phyloP scores from a whole-genome alignment of 1,140 invertebrate species.

The Meloidogyne hapla region DNA sequence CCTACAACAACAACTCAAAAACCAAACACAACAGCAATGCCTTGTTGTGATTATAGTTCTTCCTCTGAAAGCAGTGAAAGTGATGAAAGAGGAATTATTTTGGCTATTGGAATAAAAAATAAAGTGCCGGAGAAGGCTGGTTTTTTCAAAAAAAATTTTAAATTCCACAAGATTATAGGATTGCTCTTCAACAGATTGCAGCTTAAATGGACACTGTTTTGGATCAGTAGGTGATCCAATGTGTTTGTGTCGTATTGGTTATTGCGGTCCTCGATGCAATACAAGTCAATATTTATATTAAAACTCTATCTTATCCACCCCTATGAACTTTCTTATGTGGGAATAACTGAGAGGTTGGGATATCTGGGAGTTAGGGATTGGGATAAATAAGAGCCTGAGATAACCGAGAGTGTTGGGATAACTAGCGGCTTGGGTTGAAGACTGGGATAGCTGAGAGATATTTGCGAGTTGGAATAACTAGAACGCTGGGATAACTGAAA shows the following conservation, averaged over 20 bases:
- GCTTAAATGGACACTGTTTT: slow-evolving; percentile 21
- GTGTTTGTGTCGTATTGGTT: slow-evolving; percentile 11
- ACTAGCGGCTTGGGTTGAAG: too few species aligned
- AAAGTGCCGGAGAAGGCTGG: not conserved
- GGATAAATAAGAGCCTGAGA: too few species aligned
- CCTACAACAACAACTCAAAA: not conserved
- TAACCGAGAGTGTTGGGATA: too few species aligned
- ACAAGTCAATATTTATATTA: not conserved
- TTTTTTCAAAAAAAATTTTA: not conserved
- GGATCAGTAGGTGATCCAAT: not conserved
- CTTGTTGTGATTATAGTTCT: not conserved
- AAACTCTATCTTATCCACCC: not conserved
- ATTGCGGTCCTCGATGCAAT: slow-evolving; percentile 18
- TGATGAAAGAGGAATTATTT: not conserved
- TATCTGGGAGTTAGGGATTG: too few species aligned
- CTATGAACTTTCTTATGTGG: too few species aligned
- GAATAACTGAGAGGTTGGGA: too few species aligned
- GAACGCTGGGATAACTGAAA: too few species aligned
- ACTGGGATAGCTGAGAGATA: too few species aligned
- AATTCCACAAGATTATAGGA: not conserved
- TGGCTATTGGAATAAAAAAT: not conserved
- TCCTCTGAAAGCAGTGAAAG: not conserved
- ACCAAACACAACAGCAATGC: not conserved
- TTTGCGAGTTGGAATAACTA: too few species aligned
- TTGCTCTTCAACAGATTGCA: slow-evolving; percentile 12